Percentiles rank a stretch among this genome's conserved stretches.
Conservation (phyloP, 2,888 invertebrate genomes). For the Chromoteleia sp. region DNA sequence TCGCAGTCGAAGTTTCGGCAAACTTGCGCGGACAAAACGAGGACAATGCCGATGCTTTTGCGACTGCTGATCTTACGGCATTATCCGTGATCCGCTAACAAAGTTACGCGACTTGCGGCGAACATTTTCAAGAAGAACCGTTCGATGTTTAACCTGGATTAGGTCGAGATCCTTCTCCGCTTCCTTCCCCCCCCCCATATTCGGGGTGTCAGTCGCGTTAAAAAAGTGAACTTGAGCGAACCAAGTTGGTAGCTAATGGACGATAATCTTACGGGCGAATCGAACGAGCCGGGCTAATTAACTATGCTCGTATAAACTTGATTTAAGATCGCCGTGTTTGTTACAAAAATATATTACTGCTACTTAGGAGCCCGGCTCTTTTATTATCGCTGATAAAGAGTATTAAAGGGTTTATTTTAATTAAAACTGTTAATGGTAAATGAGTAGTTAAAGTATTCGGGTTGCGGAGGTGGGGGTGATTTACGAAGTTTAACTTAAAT, state of each 20-base stretch:
- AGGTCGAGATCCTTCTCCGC: slow-evolving; percentile 28
- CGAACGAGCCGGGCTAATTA: slow-evolving; percentile 55
- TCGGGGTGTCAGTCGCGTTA: slow-evolving; percentile 23
- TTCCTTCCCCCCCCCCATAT: slow-evolving; percentile 1
- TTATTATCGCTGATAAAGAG: slow-evolving; percentile 64
- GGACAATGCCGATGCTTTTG: slow-evolving; percentile 57
- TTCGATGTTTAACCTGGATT: slow-evolving; percentile 63
- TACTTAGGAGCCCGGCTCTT: slow-evolving; percentile 47
- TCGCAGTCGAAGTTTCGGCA: slow-evolving; percentile 49
- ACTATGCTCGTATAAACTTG: slow-evolving; percentile 60
- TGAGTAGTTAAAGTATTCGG: slow-evolving; percentile 64
- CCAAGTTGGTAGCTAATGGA: slow-evolving; percentile 38
- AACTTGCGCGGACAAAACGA: slow-evolving; percentile 63
- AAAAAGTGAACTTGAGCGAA: slow-evolving; percentile 18
- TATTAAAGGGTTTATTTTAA: slow-evolving; percentile 65
- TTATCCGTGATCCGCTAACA: slow-evolving; percentile 65
- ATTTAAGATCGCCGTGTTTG: slow-evolving; percentile 56
- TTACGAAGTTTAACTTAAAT: slow-evolving; percentile 62
- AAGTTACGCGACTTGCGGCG: slow-evolving; percentile 57
- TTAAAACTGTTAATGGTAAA: slow-evolving; percentile 65
- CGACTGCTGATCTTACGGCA: slow-evolving; percentile 61
- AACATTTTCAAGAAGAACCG: slow-evolving; percentile 61
- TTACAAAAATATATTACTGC: slow-evolving; percentile 61
- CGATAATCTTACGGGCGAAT: slow-evolving; percentile 30
- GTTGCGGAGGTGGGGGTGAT: slow-evolving; percentile 26